phyloP scores from a whole-genome alignment of 2,113 vertebrate species.

The Tauraco erythrolophus region DNA sequence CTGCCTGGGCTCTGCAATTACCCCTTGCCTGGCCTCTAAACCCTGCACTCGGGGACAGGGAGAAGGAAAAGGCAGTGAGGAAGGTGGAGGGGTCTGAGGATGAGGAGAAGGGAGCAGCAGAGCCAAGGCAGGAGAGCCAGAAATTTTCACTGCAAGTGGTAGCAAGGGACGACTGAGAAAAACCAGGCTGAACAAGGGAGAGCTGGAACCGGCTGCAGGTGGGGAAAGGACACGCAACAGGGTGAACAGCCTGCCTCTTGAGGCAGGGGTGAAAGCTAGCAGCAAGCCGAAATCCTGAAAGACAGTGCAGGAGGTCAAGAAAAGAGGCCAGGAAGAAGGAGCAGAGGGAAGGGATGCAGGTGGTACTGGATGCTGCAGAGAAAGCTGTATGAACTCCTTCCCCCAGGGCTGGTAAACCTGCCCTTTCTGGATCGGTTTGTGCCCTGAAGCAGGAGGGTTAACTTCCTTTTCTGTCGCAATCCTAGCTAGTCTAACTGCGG shows the following conservation, averaged over 20 bases:
- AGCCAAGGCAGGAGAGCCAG: rapidly evolving
- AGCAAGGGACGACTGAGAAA: background rate
- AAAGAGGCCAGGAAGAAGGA: background rate
- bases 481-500: background rate
- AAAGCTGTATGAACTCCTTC: background rate
- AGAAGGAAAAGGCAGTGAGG: background rate
- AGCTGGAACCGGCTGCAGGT: background rate
- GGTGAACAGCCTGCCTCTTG: background rate
- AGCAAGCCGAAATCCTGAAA: background rate
- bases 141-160: background rate
- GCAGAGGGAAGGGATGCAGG: background rate
- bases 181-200: background rate
- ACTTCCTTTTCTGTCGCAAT: background rate
- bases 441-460: conserved; percentile 7
- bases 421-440: background rate
- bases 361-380: background rate
- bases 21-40: background rate
- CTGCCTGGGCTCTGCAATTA: background rate
- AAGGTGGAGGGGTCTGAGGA: background rate
- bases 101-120: background rate
- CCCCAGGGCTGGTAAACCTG: background rate
- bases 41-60: background rate
- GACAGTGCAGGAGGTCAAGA: background rate
- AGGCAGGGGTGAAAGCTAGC: background rate
- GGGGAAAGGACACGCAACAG: background rate